Conservation (phyloP, 2,888 invertebrate species). For the Pollenia griseotomentosa region DNA sequence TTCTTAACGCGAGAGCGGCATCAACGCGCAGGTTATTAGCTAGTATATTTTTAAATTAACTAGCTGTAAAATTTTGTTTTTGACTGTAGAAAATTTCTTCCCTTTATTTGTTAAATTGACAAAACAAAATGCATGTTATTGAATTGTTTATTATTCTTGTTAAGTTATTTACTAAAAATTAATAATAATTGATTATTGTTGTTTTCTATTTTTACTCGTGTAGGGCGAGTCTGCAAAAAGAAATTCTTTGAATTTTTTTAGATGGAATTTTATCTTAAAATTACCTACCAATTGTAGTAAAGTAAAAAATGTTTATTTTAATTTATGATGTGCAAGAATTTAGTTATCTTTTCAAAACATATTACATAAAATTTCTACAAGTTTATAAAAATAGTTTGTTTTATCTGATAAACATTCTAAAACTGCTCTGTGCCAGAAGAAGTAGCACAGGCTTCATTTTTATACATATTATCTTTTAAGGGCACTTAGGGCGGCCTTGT, state of each 20-base stretch:
- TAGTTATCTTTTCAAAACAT: constrained; percentile 1
- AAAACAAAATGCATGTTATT: constrained; percentile 45
- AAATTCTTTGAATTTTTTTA: constrained; percentile 17
- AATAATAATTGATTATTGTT: constrained; percentile 47
- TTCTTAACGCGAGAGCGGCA: too few relatives aligned
- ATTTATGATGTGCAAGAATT: constrained; percentile 2
- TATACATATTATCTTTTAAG: too few relatives aligned
- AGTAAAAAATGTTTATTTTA: neutral
- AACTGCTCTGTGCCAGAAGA: too few relatives aligned
- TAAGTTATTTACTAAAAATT: constrained; percentile 44
- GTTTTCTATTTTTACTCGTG: neutral
- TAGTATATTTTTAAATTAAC: too few relatives aligned
- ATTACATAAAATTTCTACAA: neutral
- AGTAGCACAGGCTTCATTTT: too few relatives aligned
- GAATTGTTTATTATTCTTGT: constrained; percentile 48
- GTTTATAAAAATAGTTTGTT: too few relatives aligned
- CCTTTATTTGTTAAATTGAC: constrained; percentile 36
- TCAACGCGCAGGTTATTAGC: too few relatives aligned
- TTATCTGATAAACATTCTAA: too few relatives aligned
- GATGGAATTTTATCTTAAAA: neutral
- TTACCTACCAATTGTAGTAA: too few relatives aligned
- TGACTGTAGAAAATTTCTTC: neutral
- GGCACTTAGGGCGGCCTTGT: too few relatives aligned
- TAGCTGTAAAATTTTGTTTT: neutral
- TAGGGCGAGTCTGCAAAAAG: constrained; percentile 5